Conservation (phyloP, 2,113 vertebrate genomes). For the Anser cygnoides region DNA sequence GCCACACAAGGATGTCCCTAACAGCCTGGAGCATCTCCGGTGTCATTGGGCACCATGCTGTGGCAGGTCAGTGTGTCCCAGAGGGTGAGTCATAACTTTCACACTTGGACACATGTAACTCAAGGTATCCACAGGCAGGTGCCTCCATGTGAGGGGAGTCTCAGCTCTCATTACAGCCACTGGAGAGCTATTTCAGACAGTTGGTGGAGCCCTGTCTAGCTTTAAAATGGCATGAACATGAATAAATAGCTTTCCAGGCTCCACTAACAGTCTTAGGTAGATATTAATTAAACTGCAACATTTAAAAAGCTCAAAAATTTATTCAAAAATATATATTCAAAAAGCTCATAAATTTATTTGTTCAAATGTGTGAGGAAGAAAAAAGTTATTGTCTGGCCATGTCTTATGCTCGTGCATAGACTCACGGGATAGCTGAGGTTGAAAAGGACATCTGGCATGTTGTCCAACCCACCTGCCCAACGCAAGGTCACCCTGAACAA, state of each 20-base stretch:
- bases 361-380: not conserved
- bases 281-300: not conserved
- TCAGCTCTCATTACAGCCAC: not conserved
- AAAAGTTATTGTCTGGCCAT: accelerated
- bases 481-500: not conserved
- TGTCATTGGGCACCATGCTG: not conserved
- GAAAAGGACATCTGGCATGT: not conserved
- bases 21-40: not conserved
- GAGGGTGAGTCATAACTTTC: not conserved
- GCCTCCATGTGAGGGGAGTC: not conserved
- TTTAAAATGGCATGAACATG: not conserved
- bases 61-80: not conserved
- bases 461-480: not conserved
- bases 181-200: not conserved
- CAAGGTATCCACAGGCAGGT: not conserved
- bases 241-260: not conserved
- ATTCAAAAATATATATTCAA: not conserved
- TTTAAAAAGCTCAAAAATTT: not conserved
- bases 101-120: not conserved
- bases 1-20: not conserved
- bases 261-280: not conserved
- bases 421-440: not conserved
- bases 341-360: not conserved
- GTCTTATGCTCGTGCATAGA: not conserved
- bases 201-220: not conserved